Evolutionary conservation across 2,797 vertebrate species (phyloP), one percentile per base, ranked within the genome.

Genomic region (Leptatherina wallacei): DNA sequence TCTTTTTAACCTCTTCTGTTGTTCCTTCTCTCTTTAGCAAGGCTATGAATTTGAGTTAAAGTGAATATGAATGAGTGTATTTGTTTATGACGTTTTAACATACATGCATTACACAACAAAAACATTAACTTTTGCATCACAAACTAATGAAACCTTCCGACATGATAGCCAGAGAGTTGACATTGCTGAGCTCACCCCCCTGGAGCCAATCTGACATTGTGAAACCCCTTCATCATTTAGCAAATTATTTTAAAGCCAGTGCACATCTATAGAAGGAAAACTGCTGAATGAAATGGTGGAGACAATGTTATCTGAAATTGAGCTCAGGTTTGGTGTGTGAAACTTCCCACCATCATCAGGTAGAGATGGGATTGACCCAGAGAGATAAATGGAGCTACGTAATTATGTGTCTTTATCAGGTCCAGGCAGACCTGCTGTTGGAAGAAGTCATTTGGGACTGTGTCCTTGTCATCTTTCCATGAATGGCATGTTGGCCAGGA

Each of bases 351-450:
- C 85, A 81, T 85, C 84, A 82, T 79, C 82, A 83, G 88, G 83
- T 86, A 68, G 80, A 88, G 85, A 92, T 91, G 87, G 88, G 79
- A 85, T 88, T 91, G 89, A 88, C 87, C 87, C 81, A 33, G 74
- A 72, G 77, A 94, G 92, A 95, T 95, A 93, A 94, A 94, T 92
- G 88, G 81, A 83, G 82, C 83, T 55, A 71, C 56, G 82, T 93
- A 93, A 94, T 93, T 92, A 91, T 85, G 89, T 85, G 91, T 93
- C 90, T 94, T 94, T 95, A 95, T 95, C 94, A 89, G 92, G 80
- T 72, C 62, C 66, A 84, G 68, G 82, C 93, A 93, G 91, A 73
- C 82, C 61, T 49, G 59, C 71, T 71, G 75, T 78, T 83, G 71
- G 80, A 85, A 64, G 83, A 73, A 83, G 85, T 88, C 86, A 87